Conservation (phyloP, 1,140 invertebrate genomes). For the Procambarus virginalis region DNA sequence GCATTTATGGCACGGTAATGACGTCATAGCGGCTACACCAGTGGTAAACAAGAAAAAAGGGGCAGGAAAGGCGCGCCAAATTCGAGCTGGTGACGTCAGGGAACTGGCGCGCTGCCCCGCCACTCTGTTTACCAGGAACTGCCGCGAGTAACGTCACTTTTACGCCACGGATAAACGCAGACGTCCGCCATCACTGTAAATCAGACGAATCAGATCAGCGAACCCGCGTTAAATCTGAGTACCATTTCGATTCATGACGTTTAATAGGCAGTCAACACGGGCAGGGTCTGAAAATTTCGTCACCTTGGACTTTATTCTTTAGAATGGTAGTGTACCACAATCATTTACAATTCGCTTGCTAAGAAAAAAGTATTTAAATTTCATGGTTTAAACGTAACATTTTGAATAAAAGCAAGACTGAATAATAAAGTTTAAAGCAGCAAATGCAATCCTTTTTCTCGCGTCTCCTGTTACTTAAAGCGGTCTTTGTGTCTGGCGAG, state of each 20-base stretch:
- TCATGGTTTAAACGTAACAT: too few relatives aligned
- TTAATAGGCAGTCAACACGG: too few relatives aligned
- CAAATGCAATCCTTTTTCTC: background rate
- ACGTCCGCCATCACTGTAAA: background rate
- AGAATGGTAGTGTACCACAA: too few relatives aligned
- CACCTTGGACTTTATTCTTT: too few relatives aligned
- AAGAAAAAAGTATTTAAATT: too few relatives aligned
- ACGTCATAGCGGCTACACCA: background rate
- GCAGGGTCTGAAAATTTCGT: too few relatives aligned
- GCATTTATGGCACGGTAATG: background rate
- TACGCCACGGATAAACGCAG: background rate
- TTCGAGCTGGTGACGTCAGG: background rate
- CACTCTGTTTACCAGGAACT: background rate
- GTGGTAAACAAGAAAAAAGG: background rate
- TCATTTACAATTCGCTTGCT: too few relatives aligned
- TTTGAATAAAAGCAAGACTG: too few relatives aligned
- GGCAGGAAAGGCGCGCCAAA: background rate
- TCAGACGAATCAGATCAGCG: background rate
- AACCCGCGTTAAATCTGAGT: background rate
- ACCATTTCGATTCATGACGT: too few relatives aligned
- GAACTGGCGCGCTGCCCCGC: constrained; percentile 1
- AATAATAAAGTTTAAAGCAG: too few relatives aligned
- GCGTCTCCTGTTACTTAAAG: background rate
- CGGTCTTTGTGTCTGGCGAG: background rate
- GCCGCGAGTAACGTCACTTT: background rate